Evolutionary conservation across 2,113 vertebrate genomes (phyloP).

Genomic region (Melanerpes formicivorus): DNA sequence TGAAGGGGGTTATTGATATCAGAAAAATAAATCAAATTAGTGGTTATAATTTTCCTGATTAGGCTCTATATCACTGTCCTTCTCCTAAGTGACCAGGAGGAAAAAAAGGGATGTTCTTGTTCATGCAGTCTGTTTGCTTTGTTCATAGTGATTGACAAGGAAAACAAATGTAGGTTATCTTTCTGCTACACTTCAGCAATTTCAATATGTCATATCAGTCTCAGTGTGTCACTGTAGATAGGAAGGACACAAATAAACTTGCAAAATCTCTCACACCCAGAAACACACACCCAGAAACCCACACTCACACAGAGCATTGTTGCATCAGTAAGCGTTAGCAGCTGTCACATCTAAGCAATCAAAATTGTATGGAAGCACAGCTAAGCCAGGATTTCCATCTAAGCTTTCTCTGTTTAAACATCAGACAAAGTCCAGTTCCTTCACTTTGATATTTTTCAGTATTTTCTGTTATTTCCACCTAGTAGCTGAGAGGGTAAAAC

Average conservation of each 20-base stretch:
- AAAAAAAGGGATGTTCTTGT: background rate
- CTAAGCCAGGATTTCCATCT: background rate
- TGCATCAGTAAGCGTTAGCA: background rate
- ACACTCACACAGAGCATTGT: background rate
- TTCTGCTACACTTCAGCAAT: conserved; percentile 60
- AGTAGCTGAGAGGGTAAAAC: background rate
- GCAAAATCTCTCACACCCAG: background rate
- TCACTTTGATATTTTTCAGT: background rate
- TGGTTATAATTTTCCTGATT: background rate
- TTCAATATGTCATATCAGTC: conserved; percentile 51
- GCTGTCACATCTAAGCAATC: background rate
- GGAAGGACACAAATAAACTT: conserved; percentile 26
- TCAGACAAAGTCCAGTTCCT: background rate
- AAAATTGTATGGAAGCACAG: background rate
- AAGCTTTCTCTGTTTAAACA: background rate
- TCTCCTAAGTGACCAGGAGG: background rate
- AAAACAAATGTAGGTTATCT: conserved; percentile 62
- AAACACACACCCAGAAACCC: background rate
- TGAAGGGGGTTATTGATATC: rapidly evolving
- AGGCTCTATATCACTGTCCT: background rate
- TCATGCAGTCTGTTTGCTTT: conserved; percentile 20
- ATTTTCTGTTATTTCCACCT: background rate
- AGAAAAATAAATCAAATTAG: background rate
- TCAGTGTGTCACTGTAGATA: conserved; percentile 55
- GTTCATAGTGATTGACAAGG: conserved; percentile 30